These are phyloP conservation scores for Erpetoichthys calabaricus DNA, from an alignment of 2,797 vertebrate species.

Conservation along the genomic window DNA sequence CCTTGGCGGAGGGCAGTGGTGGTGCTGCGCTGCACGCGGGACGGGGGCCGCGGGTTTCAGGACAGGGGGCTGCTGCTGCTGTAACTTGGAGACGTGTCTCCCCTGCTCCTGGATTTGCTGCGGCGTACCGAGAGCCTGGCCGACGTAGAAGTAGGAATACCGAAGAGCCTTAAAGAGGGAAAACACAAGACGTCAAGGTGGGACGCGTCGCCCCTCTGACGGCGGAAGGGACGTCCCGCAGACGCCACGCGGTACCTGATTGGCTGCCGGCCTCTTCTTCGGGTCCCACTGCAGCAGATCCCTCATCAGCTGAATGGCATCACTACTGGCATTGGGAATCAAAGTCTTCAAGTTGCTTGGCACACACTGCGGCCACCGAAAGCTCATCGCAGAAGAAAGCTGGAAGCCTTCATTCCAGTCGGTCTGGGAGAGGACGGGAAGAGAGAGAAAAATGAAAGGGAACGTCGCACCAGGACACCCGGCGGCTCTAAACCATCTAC, in stretches of 20 bases:
- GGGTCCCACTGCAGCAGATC: slow-evolving; percentile 67
- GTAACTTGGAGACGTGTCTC: slow-evolving; percentile 51
- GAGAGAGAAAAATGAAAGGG: not conserved
- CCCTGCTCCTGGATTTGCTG: slow-evolving; percentile 61
- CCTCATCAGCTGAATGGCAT: slow-evolving; percentile 57
- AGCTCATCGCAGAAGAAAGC: slow-evolving; percentile 57
- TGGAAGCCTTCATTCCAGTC: slow-evolving; percentile 66
- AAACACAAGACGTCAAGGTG: not conserved
- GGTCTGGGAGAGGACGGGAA: slow-evolving; percentile 34
- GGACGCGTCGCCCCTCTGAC: slow-evolving; percentile 4
- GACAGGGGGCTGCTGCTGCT: slow-evolving; percentile 24
- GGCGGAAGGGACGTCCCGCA: slow-evolving; percentile 5
- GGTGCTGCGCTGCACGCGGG: slow-evolving; percentile 51
- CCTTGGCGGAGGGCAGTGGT: slow-evolving; percentile 48
- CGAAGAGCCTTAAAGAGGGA: slow-evolving; percentile 63
- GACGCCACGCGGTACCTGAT: slow-evolving; percentile 40
- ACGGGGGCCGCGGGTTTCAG: slow-evolving; percentile 44
- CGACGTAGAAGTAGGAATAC: slow-evolving; percentile 79
- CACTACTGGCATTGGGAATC: slow-evolving; percentile 56
- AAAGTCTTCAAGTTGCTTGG: slow-evolving; percentile 59
- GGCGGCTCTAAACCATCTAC: no score
- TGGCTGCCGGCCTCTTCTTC: slow-evolving; percentile 57
- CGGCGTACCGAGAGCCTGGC: slow-evolving; percentile 62
- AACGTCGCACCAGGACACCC: not conserved
- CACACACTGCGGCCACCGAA: slow-evolving; percentile 57